Evolutionary conservation across 23 tunicate species (phyloP), one percentile per base, ranked within the genome.

Genomic region (Trididemnum nubilum): DNA sequence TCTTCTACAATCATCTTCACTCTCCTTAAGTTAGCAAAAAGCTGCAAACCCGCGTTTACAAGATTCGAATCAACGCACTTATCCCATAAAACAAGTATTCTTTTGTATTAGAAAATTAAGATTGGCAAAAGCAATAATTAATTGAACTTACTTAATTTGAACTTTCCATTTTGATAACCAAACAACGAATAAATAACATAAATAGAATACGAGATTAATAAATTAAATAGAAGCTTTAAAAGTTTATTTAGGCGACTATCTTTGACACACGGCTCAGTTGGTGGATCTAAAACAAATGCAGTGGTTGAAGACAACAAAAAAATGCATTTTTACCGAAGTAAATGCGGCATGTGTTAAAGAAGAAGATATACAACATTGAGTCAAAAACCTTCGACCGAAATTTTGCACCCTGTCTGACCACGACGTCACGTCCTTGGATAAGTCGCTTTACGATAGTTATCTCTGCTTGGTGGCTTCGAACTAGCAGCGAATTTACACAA

Each of bases 141-240:
- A n/a, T n/a, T 15, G 18, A 7, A 44, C 50, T 51, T 51, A 82
- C 86, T 71, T 71, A 82, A 2, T 51, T 51, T 31, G 33, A 82
- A 82, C 29, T 38, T 73, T 73, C 60, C 60, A 60, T 39, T 39
- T 3, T 73, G 29, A 32, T 73, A 73, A 73, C 79, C 79, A 73
- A 73, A 73, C 18, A 39, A 30, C 7, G 2, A 30, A 40, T 9
- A 73, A 9, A 73, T 73, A 4, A n/a, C 59, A 38, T 70, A 70
- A 32, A 22, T 9, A 70, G 3, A 70, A 18, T 15, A 73, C 75
- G 39, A 34, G 33, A 33, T 15, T 9, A 30, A 33, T 19, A 69
- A 34, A 69, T 69, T 69, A 38, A 69, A n/a, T 4, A 31, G n/a
- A 28, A 69, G 33, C 39, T 69, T 69, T 7, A 34, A 4, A 23